These are phyloP conservation scores for Channallabes apus DNA, from an alignment of 2,797 vertebrate genomes.

Conservation along the genomic window DNA sequence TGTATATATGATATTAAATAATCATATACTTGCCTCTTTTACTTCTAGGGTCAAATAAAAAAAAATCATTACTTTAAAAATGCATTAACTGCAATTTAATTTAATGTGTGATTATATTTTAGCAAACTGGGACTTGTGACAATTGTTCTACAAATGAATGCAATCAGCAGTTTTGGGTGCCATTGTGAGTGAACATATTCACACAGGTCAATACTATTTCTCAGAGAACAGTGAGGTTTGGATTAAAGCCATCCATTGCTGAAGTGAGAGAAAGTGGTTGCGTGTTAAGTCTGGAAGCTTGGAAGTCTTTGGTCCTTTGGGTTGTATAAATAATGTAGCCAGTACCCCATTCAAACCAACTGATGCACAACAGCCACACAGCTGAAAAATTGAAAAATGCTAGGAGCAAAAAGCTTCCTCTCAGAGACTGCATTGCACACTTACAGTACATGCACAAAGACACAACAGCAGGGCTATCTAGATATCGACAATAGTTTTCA, in stretches of 20 bases:
- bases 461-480: conserved; percentile 1
- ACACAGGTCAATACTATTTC: conserved; percentile 4
- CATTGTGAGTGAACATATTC: not conserved
- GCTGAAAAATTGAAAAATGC: conserved; percentile 47
- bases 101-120: not conserved
- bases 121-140: not conserved
- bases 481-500: not conserved
- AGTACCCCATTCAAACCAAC: conserved; percentile 43
- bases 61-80: not conserved
- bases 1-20: too few species aligned
- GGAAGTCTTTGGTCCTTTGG: conserved; percentile 39
- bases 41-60: not conserved
- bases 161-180: not conserved
- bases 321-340: conserved; percentile 42
- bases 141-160: not conserved
- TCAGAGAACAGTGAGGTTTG: not conserved
- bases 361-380: conserved; percentile 38
- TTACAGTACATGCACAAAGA: conserved; percentile 21
- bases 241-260: not conserved
- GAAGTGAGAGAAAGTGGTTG: conserved; percentile 26
- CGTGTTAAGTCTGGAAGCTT: conserved; percentile 31
- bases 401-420: conserved; percentile 34
- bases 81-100: not conserved
- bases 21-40: not conserved
- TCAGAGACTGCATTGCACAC: conserved; percentile 6